Evolutionary conservation across 2,797 vertebrate species (phyloP).

Genomic region (Coregonus suidteri): DNA sequence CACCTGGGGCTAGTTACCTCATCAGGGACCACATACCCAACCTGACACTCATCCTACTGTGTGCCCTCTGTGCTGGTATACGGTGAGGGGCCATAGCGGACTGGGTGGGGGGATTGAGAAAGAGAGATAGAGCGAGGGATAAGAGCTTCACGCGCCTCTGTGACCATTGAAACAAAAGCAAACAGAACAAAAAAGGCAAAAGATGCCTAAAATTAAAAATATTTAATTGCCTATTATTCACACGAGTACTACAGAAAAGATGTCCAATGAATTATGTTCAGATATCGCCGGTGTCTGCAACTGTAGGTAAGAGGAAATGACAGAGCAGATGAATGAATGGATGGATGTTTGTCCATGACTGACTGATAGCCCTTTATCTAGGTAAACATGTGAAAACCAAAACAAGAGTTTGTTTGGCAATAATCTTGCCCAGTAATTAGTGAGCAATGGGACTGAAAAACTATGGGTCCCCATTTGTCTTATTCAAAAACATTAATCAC

Average conservation of each 20-base stretch:
- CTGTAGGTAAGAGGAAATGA: slow-evolving; percentile 33
- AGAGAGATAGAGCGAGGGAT: not conserved
- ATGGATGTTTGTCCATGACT: slow-evolving; percentile 36
- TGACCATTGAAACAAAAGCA: slow-evolving; percentile 30
- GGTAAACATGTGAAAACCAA: slow-evolving; percentile 63
- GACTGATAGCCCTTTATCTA: slow-evolving; percentile 72
- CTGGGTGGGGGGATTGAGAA: slow-evolving; percentile 1
- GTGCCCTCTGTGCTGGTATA: not conserved
- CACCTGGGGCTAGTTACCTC: slow-evolving; percentile 16
- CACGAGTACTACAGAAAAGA: slow-evolving; percentile 28
- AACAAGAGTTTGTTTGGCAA: slow-evolving; percentile 53
- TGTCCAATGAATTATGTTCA: slow-evolving; percentile 20
- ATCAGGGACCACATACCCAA: not conserved
- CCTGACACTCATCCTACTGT: not conserved
- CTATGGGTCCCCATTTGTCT: slow-evolving; percentile 37
- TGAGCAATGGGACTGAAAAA: slow-evolving; percentile 21
- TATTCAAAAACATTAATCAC: slow-evolving; percentile 17
- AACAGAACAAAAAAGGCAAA: slow-evolving; percentile 21
- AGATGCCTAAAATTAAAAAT: too few relatives aligned
- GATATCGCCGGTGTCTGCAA: slow-evolving; percentile 37
- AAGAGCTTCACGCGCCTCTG: slow-evolving; percentile 27
- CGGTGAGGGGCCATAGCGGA: not conserved
- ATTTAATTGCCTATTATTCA: too few relatives aligned
- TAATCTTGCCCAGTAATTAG: slow-evolving; percentile 10
- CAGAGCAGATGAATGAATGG: slow-evolving; percentile 14